phyloP scores from a whole-genome alignment of 1,140 invertebrate species.

The Drosophila pectinifera region DNA sequence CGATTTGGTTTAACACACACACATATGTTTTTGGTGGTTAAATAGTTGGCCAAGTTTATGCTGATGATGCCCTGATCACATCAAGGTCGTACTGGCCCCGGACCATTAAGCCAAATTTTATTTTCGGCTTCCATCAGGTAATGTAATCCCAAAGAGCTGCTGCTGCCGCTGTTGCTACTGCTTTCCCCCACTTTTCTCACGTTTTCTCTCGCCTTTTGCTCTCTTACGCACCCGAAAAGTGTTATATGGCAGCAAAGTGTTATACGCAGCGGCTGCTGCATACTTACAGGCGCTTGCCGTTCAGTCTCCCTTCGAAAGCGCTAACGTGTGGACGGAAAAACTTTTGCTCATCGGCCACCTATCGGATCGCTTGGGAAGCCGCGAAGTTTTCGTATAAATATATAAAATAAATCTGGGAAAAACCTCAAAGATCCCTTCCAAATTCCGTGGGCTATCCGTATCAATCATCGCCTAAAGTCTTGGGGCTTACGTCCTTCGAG shows the following conservation, averaged over 20 bases:
- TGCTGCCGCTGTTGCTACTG: neutral
- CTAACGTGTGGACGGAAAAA: conserved; percentile 55
- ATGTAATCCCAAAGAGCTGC: conserved; percentile 22
- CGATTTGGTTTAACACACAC: conserved; percentile 14
- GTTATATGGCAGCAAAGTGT: conserved; percentile 14
- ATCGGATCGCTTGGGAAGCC: conserved; percentile 20
- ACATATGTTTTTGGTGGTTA: conserved; percentile 28
- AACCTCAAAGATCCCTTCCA: conserved; percentile 2
- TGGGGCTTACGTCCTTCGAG: conserved; percentile 14
- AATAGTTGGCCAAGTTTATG: conserved; percentile 53
- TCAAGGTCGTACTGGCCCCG: conserved; percentile 24
- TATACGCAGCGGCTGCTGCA: conserved; percentile 58
- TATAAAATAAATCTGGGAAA: conserved; percentile 2
- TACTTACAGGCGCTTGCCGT: conserved; percentile 58
- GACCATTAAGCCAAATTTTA: conserved; percentile 47
- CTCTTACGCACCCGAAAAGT: conserved; percentile 5
- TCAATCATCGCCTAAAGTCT: conserved; percentile 46
- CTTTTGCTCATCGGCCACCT: conserved; percentile 21
- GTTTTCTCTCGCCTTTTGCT: conserved; percentile 12
- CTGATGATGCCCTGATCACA: conserved; percentile 28
- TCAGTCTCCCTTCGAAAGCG: conserved; percentile 76
- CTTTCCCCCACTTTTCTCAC: conserved; percentile 1
- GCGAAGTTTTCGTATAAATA: conserved; percentile 35
- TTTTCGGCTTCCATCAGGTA: conserved; percentile 40
- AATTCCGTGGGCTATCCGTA: conserved; percentile 33